These are phyloP conservation scores for Gryon sp. DNA, from an alignment of 1,140 invertebrate genomes.

Conservation along the genomic window DNA sequence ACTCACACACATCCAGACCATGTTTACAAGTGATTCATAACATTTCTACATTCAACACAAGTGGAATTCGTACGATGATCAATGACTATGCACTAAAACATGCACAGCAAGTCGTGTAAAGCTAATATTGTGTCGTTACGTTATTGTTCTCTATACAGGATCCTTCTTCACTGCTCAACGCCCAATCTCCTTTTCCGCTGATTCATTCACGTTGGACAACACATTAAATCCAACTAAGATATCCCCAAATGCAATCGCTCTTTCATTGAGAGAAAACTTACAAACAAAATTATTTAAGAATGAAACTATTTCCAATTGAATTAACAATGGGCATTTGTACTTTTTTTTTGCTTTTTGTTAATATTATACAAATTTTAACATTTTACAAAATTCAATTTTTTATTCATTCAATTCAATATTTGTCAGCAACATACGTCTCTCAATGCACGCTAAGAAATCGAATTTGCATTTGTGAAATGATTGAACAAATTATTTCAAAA, in stretches of 20 bases:
- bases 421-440: constrained; percentile 35
- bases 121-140: constrained; percentile 61
- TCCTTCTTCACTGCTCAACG: constrained; percentile 37
- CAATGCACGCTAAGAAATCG: constrained; percentile 4
- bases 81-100: constrained; percentile 80
- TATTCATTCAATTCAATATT: constrained; percentile 21
- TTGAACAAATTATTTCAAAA: too few relatives aligned
- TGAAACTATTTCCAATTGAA: constrained; percentile 3
- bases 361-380: background rate
- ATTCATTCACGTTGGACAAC: background rate
- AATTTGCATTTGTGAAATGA: background rate
- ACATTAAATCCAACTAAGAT: background rate
- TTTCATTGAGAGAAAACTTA: constrained; percentile 34
- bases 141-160: constrained; percentile 63
- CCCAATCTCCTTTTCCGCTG: background rate
- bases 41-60: constrained; percentile 61
- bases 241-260: background rate
- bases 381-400: constrained; percentile 32
- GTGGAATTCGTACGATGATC: constrained; percentile 66
- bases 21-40: constrained; percentile 57
- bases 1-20: constrained; percentile 46
- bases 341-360: background rate
- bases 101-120: constrained; percentile 75
- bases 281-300: background rate
- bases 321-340: constrained; percentile 16